phyloP scores from a whole-genome alignment of 1,140 invertebrate genomes.

The Rhizoglyphus robini region DNA sequence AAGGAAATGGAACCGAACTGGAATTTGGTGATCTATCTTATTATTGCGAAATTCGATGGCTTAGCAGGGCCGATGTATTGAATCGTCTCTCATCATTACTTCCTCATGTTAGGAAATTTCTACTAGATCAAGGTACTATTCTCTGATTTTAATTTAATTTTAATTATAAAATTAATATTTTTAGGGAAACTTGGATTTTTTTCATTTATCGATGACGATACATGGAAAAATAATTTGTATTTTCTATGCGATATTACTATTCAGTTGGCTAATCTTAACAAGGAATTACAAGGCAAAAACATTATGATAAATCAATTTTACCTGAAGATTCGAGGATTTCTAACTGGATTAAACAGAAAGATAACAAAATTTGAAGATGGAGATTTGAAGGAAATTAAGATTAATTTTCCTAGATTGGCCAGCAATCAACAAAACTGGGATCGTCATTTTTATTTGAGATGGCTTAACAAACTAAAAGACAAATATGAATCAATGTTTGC shows the following conservation, averaged over 20 bases:
- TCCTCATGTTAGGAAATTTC: not conserved
- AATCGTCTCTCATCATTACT: not conserved
- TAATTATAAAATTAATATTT: too few relatives aligned
- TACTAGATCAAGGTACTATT: not conserved
- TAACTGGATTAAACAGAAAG: not conserved
- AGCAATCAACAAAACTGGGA: not conserved
- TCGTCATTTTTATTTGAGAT: not conserved
- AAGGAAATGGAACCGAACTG: not conserved
- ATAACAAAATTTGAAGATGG: not conserved
- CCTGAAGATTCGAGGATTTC: not conserved
- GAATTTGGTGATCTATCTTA: not conserved
- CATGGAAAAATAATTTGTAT: not conserved
- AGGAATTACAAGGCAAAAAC: not conserved
- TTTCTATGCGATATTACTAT: not conserved
- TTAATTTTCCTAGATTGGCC: not conserved
- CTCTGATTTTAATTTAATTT: too few relatives aligned
- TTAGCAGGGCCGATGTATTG: not conserved
- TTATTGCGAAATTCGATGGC: not conserved
- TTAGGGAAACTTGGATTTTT: not conserved
- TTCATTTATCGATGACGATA: not conserved
- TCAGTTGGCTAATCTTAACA: not conserved
- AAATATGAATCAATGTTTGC: not conserved
- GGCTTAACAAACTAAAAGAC: not conserved
- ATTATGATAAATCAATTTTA: not conserved
- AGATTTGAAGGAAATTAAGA: too few relatives aligned